Base-by-base conservation (phyloP, 2,797 vertebrate species). In the Sebastes diaconus region DNA sequence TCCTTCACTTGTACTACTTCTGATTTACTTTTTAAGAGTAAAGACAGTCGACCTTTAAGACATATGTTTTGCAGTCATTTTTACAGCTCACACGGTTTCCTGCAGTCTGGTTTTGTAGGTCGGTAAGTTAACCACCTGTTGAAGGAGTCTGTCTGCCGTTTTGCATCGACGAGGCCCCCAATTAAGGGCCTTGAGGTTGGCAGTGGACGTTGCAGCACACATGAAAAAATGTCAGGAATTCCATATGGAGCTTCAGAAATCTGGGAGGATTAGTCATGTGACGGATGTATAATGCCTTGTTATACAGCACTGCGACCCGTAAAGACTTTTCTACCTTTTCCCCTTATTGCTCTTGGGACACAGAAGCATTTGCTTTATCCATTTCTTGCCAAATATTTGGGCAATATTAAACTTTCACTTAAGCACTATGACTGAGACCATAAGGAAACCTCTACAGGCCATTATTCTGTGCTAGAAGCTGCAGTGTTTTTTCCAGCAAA, bases 211-310 rank as follows among this genome's bases (percentile, higher is more conserved):
- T 85, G 82, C 73, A 91, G 84, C 32, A 55, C 60, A 57, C 54
- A 66, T 55, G 72, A 73, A 89, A 91, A 92, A 93, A 95, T 95
- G 78, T 79, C 68, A 89, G 88, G 94, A 95, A 96, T 96, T 90
- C 91, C 85, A 75, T 83, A 80, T 85, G 69, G 68, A 93, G 77
- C 68, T 68, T 32, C 57, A 82, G 85, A 94, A 91, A 91, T 85
- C 88, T 85, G 79, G 74, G 30, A 70, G 83, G 90, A 93, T 94
- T 91, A 93, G 80, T 93, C 94, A 94, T 93, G 91, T 94, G 95
- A 93, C 80, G 74, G 75, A 80, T 75, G 69, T 76, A 80, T 79
- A 84, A 92, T 84, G 77, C 85, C 75, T 73, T 76, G 73, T 90
- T 92, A 83, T 50, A 81, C 66, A 85, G 67, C 73, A 55, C 66